A percentile compares a stretch with the other conserved stretches of the same genome.
These are phyloP conservation scores for Troides helena DNA, from an alignment of 2,888 invertebrate species.

Conservation along the genomic window DNA sequence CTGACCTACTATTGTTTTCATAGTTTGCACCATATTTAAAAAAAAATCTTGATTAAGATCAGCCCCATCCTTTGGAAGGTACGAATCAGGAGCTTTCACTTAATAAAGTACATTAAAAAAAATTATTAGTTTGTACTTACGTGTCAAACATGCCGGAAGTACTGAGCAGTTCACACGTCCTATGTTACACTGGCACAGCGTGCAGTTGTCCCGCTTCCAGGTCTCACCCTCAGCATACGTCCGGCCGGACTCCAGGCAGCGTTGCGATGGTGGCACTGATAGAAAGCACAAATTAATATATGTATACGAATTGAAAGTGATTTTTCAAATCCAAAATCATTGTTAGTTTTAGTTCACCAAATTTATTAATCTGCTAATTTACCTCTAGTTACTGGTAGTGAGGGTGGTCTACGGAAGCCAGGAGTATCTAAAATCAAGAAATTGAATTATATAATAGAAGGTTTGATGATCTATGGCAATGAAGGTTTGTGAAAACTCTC, in stretches of 20 bases:
- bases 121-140: slow-evolving; percentile 34
- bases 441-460: no score
- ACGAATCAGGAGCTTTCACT: no score
- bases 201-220: slow-evolving; percentile 83
- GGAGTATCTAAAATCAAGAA: slow-evolving; percentile 31
- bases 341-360: neutral
- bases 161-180: slow-evolving; percentile 82
- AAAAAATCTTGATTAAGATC: neutral
- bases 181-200: slow-evolving; percentile 84
- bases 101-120: no score
- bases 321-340: neutral
- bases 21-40: neutral
- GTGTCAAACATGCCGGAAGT: slow-evolving; percentile 46
- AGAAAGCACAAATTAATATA: neutral
- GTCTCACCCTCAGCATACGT: slow-evolving; percentile 84
- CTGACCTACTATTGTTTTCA: no score
- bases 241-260: slow-evolving; percentile 81
- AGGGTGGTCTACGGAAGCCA: slow-evolving; percentile 32
- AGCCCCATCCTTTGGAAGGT: no score
- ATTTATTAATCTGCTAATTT: slow-evolving; percentile 19
- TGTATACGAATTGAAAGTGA: neutral
- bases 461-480: no score
- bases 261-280: slow-evolving; percentile 38
- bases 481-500: no score
- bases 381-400: slow-evolving; percentile 43